Percentiles rank a stretch among this genome's conserved stretches.
phyloP scores from a whole-genome alignment of 2,113 vertebrate species.

The Sapajus apella region DNA sequence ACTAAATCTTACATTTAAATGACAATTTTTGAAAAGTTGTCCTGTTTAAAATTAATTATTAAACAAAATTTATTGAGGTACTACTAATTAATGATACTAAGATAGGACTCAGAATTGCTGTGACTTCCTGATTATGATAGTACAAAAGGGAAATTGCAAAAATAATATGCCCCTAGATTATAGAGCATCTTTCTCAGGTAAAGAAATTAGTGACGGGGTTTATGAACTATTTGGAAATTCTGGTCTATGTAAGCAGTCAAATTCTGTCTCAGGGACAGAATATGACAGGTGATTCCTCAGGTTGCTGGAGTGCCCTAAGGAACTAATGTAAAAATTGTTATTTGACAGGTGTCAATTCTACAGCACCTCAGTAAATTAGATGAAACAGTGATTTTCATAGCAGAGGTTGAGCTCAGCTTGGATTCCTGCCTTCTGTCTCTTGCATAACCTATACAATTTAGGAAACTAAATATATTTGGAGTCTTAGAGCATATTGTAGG shows the following conservation, averaged over 20 bases:
- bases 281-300: not conserved
- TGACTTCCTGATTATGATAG: not conserved
- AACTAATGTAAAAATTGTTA: not conserved
- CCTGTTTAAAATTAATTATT: not conserved
- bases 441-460: not conserved
- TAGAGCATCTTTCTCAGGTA: not conserved
- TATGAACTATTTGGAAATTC: not conserved
- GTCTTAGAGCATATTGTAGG: not conserved
- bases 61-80: not conserved
- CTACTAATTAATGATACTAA: not conserved
- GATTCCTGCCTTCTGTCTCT: not conserved
- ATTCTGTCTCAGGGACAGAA: not conserved
- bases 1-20: not conserved
- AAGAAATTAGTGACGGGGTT: not conserved
- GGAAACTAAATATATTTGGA: not conserved
- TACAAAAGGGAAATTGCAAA: not conserved
- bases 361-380: not conserved
- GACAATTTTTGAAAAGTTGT: not conserved
- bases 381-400: not conserved
- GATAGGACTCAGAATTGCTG: not conserved
- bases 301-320: not conserved
- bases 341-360: not conserved
- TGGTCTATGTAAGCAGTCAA: not conserved
- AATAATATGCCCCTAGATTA: not conserved
- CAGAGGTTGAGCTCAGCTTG: not conserved